These are phyloP conservation scores for Elmis aenea DNA, from an alignment of 2,888 invertebrate genomes.

Conservation along the genomic window DNA sequence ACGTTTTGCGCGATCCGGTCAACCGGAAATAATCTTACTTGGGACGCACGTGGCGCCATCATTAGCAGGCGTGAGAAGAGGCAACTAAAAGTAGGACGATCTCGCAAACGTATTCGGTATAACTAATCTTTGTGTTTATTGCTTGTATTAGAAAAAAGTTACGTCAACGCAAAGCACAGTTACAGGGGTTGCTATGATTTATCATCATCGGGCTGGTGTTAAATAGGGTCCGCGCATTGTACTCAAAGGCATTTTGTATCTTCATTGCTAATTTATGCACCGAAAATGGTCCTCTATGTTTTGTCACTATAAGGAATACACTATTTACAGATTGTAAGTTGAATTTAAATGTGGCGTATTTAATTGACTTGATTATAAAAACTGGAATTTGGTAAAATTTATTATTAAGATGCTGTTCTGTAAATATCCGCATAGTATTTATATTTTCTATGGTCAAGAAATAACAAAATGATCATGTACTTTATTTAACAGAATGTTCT, in stretches of 20 bases:
- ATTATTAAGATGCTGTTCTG: too few species aligned
- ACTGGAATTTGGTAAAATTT: too few species aligned
- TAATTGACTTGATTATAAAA: too few species aligned
- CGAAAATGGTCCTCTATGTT: too few species aligned
- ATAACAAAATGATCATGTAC: too few species aligned
- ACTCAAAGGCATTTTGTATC: conserved; percentile 4
- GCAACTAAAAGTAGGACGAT: conserved; percentile 18
- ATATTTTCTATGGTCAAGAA: too few species aligned
- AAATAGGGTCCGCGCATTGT: conserved; percentile 18
- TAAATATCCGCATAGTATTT: too few species aligned
- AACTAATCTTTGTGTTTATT: conserved; percentile 11
- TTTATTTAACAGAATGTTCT: too few species aligned
- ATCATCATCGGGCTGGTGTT: conserved; percentile 12
- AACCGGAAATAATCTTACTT: conserved; percentile 41
- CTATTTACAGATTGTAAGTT: too few species aligned
- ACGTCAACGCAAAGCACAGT: conserved; percentile 13
- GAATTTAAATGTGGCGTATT: too few species aligned
- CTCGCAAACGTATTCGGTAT: conserved; percentile 16
- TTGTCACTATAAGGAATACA: too few species aligned
- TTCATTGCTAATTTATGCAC: neutral
- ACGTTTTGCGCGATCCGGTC: too few species aligned
- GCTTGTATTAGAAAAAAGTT: conserved; percentile 16
- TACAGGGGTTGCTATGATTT: conserved; percentile 14
- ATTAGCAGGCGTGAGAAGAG: conserved; percentile 47
- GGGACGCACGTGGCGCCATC: conserved; percentile 43